A percentile compares a stretch with the other conserved stretches of the same genome.
Conservation (phyloP, 2,113 vertebrate genomes). For the Glareola pratincola region DNA sequence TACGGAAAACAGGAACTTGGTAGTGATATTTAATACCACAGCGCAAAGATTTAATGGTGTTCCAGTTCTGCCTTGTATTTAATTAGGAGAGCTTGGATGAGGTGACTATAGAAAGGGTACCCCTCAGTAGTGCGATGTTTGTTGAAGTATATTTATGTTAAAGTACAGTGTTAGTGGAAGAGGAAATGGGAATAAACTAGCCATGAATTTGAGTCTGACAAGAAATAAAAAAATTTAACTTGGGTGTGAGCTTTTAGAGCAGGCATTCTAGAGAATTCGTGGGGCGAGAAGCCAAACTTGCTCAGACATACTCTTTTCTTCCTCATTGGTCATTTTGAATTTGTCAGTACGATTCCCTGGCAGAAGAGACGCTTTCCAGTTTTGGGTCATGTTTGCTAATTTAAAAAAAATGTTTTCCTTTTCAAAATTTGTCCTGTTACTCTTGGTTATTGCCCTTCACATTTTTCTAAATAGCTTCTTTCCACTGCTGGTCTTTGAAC, state of each 20-base stretch:
- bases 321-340: not conserved
- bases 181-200: not conserved
- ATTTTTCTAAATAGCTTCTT: not conserved
- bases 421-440: not conserved
- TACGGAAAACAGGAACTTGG: not conserved
- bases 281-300: not conserved
- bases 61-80: not conserved
- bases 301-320: fast-evolving
- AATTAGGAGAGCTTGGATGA: not conserved
- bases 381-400: not conserved
- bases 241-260: not conserved
- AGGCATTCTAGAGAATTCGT: not conserved
- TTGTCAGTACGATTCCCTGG: not conserved
- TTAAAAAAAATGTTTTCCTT: not conserved
- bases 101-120: not conserved
- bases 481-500: not conserved
- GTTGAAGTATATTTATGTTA: not conserved
- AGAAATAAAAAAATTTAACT: not conserved
- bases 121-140: not conserved
- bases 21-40: not conserved
- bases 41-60: not conserved
- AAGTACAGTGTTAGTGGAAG: not conserved
- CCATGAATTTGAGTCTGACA: not conserved
- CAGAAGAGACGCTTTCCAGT: not conserved
- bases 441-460: not conserved